phyloP scores from a whole-genome alignment of 2,113 vertebrate genomes.

The Lamprotornis superbus region DNA sequence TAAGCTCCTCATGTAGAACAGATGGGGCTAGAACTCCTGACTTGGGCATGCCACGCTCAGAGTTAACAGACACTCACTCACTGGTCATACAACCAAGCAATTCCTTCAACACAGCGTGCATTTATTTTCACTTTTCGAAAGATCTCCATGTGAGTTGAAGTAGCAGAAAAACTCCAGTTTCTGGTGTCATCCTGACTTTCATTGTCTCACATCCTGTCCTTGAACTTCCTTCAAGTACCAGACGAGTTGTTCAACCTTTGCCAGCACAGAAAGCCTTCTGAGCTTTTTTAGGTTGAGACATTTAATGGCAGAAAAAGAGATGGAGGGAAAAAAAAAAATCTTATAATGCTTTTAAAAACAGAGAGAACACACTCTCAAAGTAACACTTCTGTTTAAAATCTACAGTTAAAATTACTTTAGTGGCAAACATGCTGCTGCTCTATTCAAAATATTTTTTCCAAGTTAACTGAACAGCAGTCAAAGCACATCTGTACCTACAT shows the following conservation, averaged over 20 bases:
- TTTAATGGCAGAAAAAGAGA: background rate
- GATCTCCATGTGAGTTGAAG: background rate
- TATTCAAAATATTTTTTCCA: background rate
- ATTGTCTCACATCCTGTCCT: background rate
- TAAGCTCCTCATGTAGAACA: background rate
- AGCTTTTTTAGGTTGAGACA: background rate
- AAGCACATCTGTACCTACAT: background rate
- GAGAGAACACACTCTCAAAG: background rate
- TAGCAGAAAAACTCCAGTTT: background rate
- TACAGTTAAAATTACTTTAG: background rate
- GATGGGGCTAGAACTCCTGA: background rate
- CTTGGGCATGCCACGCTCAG: background rate
- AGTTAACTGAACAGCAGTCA: background rate
- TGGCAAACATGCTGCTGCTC: background rate
- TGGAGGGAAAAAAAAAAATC: background rate
- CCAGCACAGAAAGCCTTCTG: background rate
- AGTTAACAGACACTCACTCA: background rate
- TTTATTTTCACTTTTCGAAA: background rate
- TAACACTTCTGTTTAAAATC: background rate
- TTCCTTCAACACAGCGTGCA: background rate
- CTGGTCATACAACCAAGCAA: background rate
- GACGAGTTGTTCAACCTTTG: background rate
- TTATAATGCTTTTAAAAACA: background rate
- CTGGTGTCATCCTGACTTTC: background rate
- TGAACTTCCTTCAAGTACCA: background rate